Base-by-base conservation (phyloP, 1,140 invertebrate genomes). In the Mya arenaria region DNA sequence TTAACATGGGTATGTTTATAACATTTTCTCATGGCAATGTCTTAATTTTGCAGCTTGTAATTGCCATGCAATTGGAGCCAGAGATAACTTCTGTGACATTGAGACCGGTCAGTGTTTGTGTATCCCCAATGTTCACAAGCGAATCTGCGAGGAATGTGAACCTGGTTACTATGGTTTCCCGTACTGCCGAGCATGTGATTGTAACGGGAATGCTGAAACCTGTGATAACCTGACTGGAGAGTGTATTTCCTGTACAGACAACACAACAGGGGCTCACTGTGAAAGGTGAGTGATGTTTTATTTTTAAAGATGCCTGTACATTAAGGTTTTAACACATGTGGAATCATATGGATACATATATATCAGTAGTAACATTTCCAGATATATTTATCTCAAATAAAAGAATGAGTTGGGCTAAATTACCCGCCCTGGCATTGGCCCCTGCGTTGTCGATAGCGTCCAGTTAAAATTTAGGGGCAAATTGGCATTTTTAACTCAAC, bases 41-140 rank as follows among this genome's bases (percentile, higher is more conserved):
- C n/a, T n/a, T n/a, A n/a, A 10, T 71, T 19, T 89, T 92, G 56
- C 88, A 94, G 95, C 97, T 23, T 99, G 99, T 92, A 98, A 99
- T 88, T 99, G 99, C 91, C 97, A 99, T 89, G 96, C 96, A 68
- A 96, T 98, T 86, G 99, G 99, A 66, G 96, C 98, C 17, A 93
- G 98, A 78, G 97, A 99, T 89, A 99, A 99, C 90, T 97, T 98
- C 89, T 99, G 99, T 92, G 97, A 99, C 90, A 94, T 95, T 28
- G 95, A 95, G 62, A 97, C 96, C 65, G 99, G 99, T 0, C 97
- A 99, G 88, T 99, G 99, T 93, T 96, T 96, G 88, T 99, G 99
- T 91, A 95, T 97, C 86, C 94, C 96, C 0, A 98, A 99, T 60
- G 86, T 98, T 0, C 99, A 98, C 87, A 98, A 98, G 0, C 94